Evolutionary conservation across 2,113 vertebrate genomes (phyloP).

Genomic region (Anthoscopus minutus): DNA sequence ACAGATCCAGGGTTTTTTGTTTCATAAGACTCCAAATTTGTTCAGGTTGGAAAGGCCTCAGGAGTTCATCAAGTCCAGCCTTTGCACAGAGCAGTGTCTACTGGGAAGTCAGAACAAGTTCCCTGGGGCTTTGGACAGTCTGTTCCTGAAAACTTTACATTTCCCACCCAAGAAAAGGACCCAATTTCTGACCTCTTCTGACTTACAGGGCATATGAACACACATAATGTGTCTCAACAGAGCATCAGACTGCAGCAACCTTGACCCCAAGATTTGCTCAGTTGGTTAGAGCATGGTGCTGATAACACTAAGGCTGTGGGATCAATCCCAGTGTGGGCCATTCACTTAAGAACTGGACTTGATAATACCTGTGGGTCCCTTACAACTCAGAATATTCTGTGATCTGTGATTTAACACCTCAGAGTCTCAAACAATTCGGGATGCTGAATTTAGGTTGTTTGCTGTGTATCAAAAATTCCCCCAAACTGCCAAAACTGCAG

Average conservation of each 20-base stretch:
- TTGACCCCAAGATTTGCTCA: background rate
- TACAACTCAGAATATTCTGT: background rate
- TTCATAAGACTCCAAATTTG: background rate
- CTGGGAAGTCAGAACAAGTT: background rate
- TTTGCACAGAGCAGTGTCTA: background rate
- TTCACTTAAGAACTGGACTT: background rate
- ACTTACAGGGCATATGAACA: background rate
- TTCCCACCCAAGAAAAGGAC: background rate
- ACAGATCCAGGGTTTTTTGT: background rate
- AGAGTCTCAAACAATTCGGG: background rate
- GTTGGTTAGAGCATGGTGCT: background rate
- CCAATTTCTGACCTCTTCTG: background rate
- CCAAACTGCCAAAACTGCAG: background rate
- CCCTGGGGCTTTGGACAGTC: background rate
- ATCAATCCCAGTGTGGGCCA: background rate
- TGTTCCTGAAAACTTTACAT: background rate
- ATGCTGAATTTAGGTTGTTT: background rate
- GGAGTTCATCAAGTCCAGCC: background rate
- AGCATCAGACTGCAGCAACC: background rate
- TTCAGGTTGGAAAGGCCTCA: background rate
- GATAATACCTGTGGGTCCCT: background rate
- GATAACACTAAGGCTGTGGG: background rate
- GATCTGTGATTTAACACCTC: accelerated
- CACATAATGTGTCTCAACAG: background rate
- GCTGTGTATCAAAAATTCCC: background rate